Evolutionary conservation across 2,797 vertebrate genomes (phyloP).

Genomic region (Anguilla obscura): DNA sequence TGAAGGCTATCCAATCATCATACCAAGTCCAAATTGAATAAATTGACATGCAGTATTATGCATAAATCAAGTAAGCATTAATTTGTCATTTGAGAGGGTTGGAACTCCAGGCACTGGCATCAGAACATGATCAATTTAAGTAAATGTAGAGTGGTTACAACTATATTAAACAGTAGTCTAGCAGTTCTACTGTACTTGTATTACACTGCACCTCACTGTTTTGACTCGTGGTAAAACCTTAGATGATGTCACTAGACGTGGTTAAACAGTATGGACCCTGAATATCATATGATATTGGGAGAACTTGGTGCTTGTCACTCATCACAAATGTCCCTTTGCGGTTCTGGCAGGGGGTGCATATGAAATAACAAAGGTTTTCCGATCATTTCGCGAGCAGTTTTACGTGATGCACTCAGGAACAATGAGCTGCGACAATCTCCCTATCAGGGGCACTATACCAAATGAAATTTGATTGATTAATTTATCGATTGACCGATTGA

Average conservation of each 20-base stretch:
- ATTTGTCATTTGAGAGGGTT: not conserved
- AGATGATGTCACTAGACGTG: not conserved
- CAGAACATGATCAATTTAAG: not conserved
- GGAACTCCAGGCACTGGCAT: not conserved
- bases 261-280: not conserved
- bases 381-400: not conserved
- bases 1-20: not conserved
- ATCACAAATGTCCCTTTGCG: not conserved
- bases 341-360: not conserved
- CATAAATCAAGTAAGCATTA: not conserved
- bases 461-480: slow-evolving; percentile 23
- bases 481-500: slow-evolving; percentile 41
- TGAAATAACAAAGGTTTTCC: not conserved
- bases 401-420: not conserved
- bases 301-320: not conserved
- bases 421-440: not conserved
- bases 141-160: not conserved
- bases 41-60: not conserved
- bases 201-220: not conserved
- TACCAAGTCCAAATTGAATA: not conserved
- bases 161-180: not conserved
- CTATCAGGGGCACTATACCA: not conserved
- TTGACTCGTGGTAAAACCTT: not conserved
- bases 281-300: not conserved
- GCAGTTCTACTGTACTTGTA: not conserved